phyloP scores from a whole-genome alignment of 2,113 vertebrate genomes.

The Asarcornis scutulata region DNA sequence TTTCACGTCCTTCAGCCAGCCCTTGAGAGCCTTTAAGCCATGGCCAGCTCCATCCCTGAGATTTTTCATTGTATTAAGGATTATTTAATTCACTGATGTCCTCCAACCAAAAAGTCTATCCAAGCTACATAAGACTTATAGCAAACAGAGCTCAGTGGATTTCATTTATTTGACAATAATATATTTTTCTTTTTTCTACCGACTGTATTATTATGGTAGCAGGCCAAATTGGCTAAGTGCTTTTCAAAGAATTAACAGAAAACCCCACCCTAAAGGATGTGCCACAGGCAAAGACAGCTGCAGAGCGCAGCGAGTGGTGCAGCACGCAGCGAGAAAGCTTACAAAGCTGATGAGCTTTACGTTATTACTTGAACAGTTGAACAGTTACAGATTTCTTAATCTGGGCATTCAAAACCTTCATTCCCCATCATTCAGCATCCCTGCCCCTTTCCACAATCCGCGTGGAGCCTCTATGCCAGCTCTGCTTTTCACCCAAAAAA shows the following conservation, averaged over 20 bases:
- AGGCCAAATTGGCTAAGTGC: not conserved
- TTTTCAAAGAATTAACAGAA: not conserved
- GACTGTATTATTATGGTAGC: not conserved
- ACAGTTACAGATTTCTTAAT: not conserved
- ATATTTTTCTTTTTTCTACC: not conserved
- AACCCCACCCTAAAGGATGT: not conserved
- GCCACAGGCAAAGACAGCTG: not conserved
- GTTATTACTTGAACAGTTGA: no score
- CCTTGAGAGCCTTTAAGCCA: not conserved
- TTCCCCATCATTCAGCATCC: not conserved
- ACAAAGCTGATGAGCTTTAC: not conserved
- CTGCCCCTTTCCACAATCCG: not conserved
- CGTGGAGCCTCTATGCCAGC: not conserved
- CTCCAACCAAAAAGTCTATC: not conserved
- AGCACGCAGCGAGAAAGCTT: accelerated
- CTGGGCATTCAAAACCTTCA: not conserved
- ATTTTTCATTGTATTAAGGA: not conserved
- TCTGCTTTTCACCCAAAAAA: not conserved
- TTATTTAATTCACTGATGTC: not conserved
- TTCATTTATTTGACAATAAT: not conserved
- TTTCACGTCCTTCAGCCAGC: not conserved
- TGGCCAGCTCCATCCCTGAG: not conserved
- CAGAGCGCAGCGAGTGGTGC: not conserved
- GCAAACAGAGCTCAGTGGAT: not conserved
- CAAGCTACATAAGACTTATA: not conserved